Percentiles rank a stretch among this genome's conserved stretches.
phyloP scores from a whole-genome alignment of 2,797 vertebrate genomes.

The Spatula versicolor region DNA sequence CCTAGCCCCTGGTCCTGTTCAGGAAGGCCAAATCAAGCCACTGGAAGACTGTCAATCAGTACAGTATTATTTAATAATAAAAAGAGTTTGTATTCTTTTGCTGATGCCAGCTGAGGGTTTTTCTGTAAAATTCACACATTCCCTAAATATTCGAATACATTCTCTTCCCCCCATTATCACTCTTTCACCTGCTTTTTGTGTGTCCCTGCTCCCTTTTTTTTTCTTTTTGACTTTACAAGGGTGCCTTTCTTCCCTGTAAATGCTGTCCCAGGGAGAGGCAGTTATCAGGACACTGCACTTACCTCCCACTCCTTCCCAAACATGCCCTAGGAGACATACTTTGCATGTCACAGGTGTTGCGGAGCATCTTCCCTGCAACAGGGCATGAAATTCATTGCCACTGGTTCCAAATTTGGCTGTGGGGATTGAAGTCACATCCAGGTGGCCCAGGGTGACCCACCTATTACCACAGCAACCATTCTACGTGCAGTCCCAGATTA shows the following conservation, averaged over 20 bases:
- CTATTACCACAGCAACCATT: too few relatives aligned
- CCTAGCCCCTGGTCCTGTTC: background rate
- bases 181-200: background rate
- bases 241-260: background rate
- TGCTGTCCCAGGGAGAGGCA: background rate
- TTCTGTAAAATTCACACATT: background rate
- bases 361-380: background rate
- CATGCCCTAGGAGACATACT: background rate
- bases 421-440: background rate
- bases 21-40: background rate
- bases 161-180: background rate
- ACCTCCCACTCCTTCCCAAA: background rate
- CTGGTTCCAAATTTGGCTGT: too few relatives aligned
- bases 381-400: too few relatives aligned
- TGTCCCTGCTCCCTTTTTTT: background rate
- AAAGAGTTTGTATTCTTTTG: background rate
- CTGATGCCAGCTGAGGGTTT: background rate
- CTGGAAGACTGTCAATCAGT: background rate
- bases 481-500: background rate
- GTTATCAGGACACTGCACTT: accelerated
- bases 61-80: conserved; percentile 23
- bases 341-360: background rate
- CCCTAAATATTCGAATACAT: background rate
- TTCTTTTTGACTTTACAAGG: background rate
- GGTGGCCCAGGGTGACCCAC: too few relatives aligned